Evolutionary conservation across 2,888 invertebrate species (phyloP), one percentile per base, ranked within the genome.

Genomic region (Synergus japonicus): DNA sequence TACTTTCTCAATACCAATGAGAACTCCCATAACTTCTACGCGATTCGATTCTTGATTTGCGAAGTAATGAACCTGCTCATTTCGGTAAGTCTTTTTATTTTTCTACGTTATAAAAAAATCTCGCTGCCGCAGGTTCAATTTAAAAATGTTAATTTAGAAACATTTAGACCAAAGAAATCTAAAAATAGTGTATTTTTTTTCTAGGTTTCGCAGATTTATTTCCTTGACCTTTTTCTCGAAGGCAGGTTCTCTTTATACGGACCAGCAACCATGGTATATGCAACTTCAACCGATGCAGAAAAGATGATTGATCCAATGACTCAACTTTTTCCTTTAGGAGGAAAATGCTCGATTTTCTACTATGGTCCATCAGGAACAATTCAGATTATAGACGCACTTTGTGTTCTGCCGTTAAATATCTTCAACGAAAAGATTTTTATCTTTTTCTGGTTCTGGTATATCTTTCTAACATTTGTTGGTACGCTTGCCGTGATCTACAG

Each of bases 391-490:
- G 96, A 96, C 87, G 94, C 94, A 0, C 93, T 97, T 0, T 97
- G 97, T 86, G 93, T 97, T n/a, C 92, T 97, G 15, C 95, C 97
- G 0, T 88, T 97, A 10, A 97, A 97, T 88, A 95, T 96, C 84
- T 94, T 97, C 65, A 96, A 97, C 88, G 96, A 97, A 88, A 97
- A 97, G 90, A 94, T 97, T 84, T 96, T 96, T 87, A 93, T 95
- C 1, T 94, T 96, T 76, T 91, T 96, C 0, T 96, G 96, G 96
- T 94, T 95, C 89, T 97, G 97, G 96, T 93, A 96, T 15, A 93
- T 95, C 41, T 90, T 95, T 66, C 93, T 97, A 76, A 93, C 95
- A 1, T 88, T 94, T 5, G 85, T 96, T 22, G 94, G 96, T 0
- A 93, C 93, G 7, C 83, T 95, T 7, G 94, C 95, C 73, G 90